phyloP scores from a whole-genome alignment of 2,797 vertebrate species.

The Cetoscarus ocellatus region DNA sequence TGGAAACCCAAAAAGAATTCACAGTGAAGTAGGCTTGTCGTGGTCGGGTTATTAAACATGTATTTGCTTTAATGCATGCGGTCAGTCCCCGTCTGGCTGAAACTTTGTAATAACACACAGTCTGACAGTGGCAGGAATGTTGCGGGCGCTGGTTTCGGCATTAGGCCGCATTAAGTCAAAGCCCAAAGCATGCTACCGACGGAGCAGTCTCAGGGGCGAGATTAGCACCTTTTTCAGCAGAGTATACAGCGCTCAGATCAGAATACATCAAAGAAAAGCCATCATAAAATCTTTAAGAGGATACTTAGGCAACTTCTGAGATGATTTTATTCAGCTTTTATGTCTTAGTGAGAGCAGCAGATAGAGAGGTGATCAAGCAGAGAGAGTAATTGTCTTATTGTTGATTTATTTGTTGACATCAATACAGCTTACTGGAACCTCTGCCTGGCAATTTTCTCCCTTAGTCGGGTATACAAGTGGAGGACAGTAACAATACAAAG shows the following conservation, averaged over 20 bases:
- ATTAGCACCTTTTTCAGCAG: conserved; percentile 62
- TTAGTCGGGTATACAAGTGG: no score
- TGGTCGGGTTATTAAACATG: conserved; percentile 64
- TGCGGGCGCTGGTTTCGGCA: conserved; percentile 73
- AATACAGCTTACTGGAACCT: no score
- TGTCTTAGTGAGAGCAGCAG: conserved; percentile 17
- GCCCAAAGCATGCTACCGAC: conserved; percentile 75
- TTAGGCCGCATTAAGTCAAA: conserved; percentile 81
- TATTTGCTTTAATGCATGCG: conserved; percentile 75
- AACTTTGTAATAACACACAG: conserved; percentile 71
- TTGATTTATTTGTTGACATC: no score
- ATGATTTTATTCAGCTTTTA: conserved; percentile 28
- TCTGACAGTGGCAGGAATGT: conserved; percentile 76
- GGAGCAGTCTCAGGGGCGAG: conserved; percentile 58
- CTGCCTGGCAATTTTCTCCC: no score
- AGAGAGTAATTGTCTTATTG: background rate
- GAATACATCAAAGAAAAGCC: conserved; percentile 43
- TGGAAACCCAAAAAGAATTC: conserved; percentile 68
- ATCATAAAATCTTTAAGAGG: conserved; percentile 33
- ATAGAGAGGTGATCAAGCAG: background rate
- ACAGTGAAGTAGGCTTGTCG: conserved; percentile 44
- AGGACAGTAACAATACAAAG: no score
- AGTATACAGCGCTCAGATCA: conserved; percentile 26
- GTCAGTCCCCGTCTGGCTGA: conserved; percentile 61
- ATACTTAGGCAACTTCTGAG: conserved; percentile 8